Base-by-base conservation (phyloP, 2,113 vertebrate genomes). In the Phrynosoma platyrhinos region DNA sequence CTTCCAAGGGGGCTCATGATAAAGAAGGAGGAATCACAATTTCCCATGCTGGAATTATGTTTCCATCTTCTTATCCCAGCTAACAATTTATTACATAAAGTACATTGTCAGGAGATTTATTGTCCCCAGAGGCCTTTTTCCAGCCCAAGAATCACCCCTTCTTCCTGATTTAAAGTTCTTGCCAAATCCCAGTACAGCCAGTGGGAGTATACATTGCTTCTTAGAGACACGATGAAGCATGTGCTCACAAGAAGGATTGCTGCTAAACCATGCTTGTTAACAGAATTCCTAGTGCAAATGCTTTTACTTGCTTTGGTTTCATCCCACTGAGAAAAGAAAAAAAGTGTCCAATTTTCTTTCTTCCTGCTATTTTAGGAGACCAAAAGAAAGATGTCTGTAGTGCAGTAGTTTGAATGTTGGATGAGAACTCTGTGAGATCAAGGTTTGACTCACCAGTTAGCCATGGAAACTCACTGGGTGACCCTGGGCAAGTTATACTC, bases 141-240 rank as follows among this genome's bases (percentile, higher is more conserved):
- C 91, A 94, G 79, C 76, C 89, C 87, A 58, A 90, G 83, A 91
- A 89, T 0, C 2, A 95, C 91, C 69, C 12, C 79, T 88, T 91
- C 91, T 91, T 93, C 91, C 88, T 91, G 85, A 91, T 91, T 91
- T 91, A 53, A 71, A 91, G 91, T 91, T 93, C 91, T 91, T 91
- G 82, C 86, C 91, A 95, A 93, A 94, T 94, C 93, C 93, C 93
- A 86, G 82, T 87, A 90, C 91, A 92, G 92, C 71, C 62, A 89
- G 75, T 0, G 0, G 91, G 91, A 94, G 92, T 92, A 79, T 92
- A 87, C 92, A 62, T 79, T 90, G 86, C 86, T 81, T 93, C 84
- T 87, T 87, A 84, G 18, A 42, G 55, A 32, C 69, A 82, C 23
- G 86, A 91, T 86, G 77, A 87, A 87, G 90, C 30, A 74, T 89